Percentiles rank a stretch among this genome's conserved stretches.
These are phyloP conservation scores for Tetranychus cinnabarinus DNA, from an alignment of 1,140 invertebrate genomes.

Conservation along the genomic window DNA sequence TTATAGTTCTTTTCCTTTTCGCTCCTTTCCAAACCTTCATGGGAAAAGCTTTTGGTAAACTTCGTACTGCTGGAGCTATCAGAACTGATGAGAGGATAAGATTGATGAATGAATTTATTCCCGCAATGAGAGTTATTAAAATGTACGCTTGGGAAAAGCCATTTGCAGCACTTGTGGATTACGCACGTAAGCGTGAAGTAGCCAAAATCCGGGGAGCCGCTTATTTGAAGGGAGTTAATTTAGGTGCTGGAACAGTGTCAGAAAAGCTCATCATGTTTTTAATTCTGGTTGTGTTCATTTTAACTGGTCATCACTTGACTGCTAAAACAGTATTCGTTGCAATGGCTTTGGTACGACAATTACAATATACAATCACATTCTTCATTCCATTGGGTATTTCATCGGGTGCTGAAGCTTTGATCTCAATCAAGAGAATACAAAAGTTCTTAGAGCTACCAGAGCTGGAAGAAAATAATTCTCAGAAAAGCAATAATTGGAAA, in stretches of 20 bases:
- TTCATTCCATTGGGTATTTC: constrained; percentile 41
- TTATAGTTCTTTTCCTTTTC: constrained; percentile 22
- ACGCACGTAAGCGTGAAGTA: constrained; percentile 22
- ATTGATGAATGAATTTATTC: constrained; percentile 73
- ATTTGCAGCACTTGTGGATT: constrained; percentile 36
- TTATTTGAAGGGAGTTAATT: constrained; percentile 40
- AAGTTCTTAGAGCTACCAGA: constrained; percentile 18
- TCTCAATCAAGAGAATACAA: constrained; percentile 35
- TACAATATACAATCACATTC: constrained; percentile 39
- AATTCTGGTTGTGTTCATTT: constrained; percentile 38
- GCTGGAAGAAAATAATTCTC: constrained; percentile 10
- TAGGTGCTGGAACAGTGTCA: constrained; percentile 17
- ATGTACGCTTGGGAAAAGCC: constrained; percentile 55
- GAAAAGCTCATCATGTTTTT: constrained; percentile 46
- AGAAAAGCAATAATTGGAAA: neutral
- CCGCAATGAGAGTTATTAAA: constrained; percentile 59
- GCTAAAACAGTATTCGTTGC: constrained; percentile 51
- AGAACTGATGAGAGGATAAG: constrained; percentile 47
- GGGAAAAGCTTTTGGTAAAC: constrained; percentile 16
- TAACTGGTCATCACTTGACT: constrained; percentile 34
- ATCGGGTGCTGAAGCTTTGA: constrained; percentile 21
- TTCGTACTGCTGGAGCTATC: neutral
- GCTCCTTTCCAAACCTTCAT: constrained; percentile 23
- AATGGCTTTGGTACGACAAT: constrained; percentile 38
- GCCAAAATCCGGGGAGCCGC: constrained; percentile 37